A percentile compares a stretch with the other conserved stretches of the same genome.
phyloP scores from a whole-genome alignment of 1,140 invertebrate genomes.

The Nautilus pompilius region DNA sequence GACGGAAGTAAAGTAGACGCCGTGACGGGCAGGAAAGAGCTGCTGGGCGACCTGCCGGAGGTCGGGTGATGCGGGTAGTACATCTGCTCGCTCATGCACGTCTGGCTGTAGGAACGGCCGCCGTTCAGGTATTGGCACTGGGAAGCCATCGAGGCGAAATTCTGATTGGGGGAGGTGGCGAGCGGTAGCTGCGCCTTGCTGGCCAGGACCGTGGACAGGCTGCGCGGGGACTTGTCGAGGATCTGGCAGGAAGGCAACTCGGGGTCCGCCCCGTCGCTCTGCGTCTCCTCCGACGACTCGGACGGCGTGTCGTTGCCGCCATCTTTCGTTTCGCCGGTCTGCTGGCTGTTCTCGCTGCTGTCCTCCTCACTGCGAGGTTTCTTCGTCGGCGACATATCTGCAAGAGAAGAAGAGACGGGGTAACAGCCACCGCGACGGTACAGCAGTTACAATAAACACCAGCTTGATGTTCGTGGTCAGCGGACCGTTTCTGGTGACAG shows the following conservation, averaged over 20 bases:
- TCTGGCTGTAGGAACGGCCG: conserved; percentile 10
- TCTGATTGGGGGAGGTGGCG: conserved; percentile 9
- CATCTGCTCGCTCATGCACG: conserved; percentile 29
- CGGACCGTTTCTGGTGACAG: too few relatives aligned
- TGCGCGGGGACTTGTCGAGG: conserved; percentile 17
- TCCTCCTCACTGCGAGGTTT: conserved; percentile 1
- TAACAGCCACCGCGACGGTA: too few relatives aligned
- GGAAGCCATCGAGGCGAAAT: conserved; percentile 8
- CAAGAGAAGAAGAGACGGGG: too few relatives aligned
- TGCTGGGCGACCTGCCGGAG: conserved; percentile 23
- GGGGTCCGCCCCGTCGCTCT: conserved; percentile 16
- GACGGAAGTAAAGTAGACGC: conserved; percentile 14
- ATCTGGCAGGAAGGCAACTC: conserved; percentile 22
- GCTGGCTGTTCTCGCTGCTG: conserved; percentile 1
- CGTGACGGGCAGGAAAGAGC: conserved; percentile 37
- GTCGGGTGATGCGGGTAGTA: conserved; percentile 40
- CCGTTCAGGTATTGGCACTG: conserved; percentile 17
- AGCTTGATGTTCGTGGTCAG: too few relatives aligned
- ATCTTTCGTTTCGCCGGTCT: conserved; percentile 18
- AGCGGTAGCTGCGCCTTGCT: not conserved
- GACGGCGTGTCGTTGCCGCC: conserved; percentile 23
- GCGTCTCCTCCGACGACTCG: conserved; percentile 16
- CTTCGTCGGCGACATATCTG: not conserved
- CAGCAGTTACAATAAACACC: too few relatives aligned
- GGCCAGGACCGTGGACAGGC: not conserved